Base-by-base conservation (phyloP, 2,888 invertebrate genomes). In the Caenorhabditis wallacei region DNA sequence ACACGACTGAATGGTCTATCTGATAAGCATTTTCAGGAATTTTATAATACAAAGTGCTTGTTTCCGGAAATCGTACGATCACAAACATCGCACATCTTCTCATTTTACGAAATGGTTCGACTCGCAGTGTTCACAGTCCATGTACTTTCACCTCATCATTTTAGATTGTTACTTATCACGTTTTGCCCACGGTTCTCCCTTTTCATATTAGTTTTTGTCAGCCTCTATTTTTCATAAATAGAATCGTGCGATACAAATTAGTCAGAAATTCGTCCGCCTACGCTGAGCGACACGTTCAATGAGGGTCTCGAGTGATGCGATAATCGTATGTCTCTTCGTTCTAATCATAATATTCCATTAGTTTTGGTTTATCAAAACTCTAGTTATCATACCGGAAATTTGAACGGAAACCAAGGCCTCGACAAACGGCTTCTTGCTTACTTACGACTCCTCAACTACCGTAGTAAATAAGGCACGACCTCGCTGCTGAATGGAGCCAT, bases 301-400 rank as follows among this genome's bases (percentile, higher is more conserved):
- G 35, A 40, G 53, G 24, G 24, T 35, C 54, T 26, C 20, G 30
- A 78, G 51, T 78, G 78, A 78, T 78, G 78, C 69, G 69, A 78
- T 78, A 78, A 78, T 61, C 61, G 43, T 24, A 22, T 18, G 13
- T 30, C 26, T 40, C 69, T 54, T 61, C 57, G 37, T 53, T 35
- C 16, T 69, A 54, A 69, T 69, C 57, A 63, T 24, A 78, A 61
- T 66, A 51, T 53, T 61, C 54, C 78, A 78, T 78, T 69, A 78
- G 78, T 56, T 66, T 66, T 16, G 37, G 53, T 51, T 68, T 76
- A 61, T 76, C 76, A 57, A 61, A 30, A 4, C 43, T 75, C 61
- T 26, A 69, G 54, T 63, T 78, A 78, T 78, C 78, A 78, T 54
- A 54, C 75, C 81, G 81, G 81, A 81, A 66, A 81, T 81, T 81